Conservation (phyloP, 2,113 vertebrate species). For the Peromyscus californicus region DNA sequence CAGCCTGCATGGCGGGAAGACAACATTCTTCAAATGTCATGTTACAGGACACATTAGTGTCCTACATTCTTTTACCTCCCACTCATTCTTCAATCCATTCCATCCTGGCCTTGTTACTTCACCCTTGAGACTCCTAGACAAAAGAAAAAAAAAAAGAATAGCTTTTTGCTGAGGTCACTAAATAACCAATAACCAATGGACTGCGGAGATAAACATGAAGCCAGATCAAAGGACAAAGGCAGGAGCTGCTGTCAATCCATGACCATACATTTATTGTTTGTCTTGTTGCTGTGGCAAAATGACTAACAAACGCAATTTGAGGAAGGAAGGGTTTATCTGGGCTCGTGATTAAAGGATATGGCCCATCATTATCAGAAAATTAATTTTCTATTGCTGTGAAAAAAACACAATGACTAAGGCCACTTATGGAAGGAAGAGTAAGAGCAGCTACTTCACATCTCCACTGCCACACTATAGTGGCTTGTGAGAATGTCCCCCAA, state of each 20-base stretch:
- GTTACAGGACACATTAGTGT: background rate
- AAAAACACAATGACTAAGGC: too few relatives aligned
- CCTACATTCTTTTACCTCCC: constrained; percentile 45
- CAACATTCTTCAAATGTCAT: constrained; percentile 36
- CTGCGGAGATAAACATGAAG: background rate
- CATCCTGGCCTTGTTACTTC: background rate
- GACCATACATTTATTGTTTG: background rate
- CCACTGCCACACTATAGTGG: too few relatives aligned
- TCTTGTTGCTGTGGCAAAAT: background rate
- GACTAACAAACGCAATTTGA: background rate
- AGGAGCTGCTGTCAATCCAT: too few relatives aligned
- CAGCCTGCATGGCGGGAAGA: background rate
- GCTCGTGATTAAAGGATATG: background rate
- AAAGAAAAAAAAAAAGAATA: background rate
- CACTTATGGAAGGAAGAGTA: background rate
- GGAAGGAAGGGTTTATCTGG: background rate
- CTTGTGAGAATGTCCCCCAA: too few relatives aligned
- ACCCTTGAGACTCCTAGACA: background rate
- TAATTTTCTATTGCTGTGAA: background rate
- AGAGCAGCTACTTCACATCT: too few relatives aligned
- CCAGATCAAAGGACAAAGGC: background rate
- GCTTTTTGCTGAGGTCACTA: background rate
- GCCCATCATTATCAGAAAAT: background rate
- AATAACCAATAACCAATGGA: background rate
- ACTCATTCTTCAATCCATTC: background rate